These are phyloP conservation scores for Anthrax anthrax DNA, from an alignment of 2,888 invertebrate species.

Conservation along the genomic window DNA sequence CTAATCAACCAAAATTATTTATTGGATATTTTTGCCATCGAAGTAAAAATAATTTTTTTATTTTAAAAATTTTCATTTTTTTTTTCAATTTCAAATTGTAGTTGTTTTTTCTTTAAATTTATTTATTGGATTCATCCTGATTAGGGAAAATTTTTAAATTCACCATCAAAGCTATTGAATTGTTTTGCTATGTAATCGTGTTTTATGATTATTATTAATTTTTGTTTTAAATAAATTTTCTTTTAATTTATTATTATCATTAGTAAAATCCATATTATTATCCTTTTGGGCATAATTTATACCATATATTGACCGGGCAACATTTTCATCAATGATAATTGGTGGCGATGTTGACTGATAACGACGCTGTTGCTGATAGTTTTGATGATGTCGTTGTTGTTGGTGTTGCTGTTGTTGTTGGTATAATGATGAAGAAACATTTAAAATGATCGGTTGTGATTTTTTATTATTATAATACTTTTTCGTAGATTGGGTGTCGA, in stretches of 20 bases:
- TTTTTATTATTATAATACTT: slow-evolving; percentile 7
- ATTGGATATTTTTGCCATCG: too few relatives aligned
- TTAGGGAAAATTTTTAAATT: too few relatives aligned
- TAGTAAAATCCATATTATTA: neutral
- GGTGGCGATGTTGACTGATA: neutral
- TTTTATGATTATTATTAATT: neutral
- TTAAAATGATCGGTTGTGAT: neutral
- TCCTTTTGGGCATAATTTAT: neutral
- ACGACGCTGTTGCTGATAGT: too few relatives aligned
- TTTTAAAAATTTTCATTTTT: too few relatives aligned
- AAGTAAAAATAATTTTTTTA: too few relatives aligned
- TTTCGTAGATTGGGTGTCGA: neutral
- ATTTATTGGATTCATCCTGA: too few relatives aligned
- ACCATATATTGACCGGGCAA: neutral
- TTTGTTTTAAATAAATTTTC: neutral
- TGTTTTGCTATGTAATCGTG: neutral
- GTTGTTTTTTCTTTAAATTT: too few relatives aligned
- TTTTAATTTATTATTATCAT: neutral
- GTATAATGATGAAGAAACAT: neutral
- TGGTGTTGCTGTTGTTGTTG: neutral
- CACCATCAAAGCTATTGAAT: too few relatives aligned
- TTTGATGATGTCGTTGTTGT: too few relatives aligned
- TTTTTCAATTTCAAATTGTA: too few relatives aligned
- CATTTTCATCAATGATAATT: neutral
- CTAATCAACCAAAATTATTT: too few relatives aligned